Percentiles rank a stretch among this genome's conserved stretches.
These are phyloP conservation scores for Anarhynchus alexandrinus DNA, from an alignment of 2,113 vertebrate species.

Conservation along the genomic window DNA sequence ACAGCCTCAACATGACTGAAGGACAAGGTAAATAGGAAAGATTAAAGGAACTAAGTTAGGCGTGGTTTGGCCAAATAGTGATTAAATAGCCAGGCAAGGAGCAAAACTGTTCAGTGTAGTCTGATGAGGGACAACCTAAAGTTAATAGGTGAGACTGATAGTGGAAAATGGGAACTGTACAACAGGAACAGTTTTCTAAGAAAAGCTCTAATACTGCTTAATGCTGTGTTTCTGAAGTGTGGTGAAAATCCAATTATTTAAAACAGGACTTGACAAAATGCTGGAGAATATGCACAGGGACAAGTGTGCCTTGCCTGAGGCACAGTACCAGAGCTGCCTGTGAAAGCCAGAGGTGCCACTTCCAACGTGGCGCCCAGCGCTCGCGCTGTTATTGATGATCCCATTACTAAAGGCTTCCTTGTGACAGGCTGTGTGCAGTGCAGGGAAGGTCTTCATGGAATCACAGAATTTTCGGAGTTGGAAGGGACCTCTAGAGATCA, in stretches of 20 bases:
- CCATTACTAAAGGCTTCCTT: background rate
- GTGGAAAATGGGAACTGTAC: background rate
- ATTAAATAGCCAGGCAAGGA: background rate
- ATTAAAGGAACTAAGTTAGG: constrained; percentile 6
- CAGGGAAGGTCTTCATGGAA: background rate
- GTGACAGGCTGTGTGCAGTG: background rate
- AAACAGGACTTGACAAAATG: background rate
- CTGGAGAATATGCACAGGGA: background rate
- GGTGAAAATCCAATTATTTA: background rate
- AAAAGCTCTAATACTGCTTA: background rate
- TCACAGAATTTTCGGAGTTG: too few relatives aligned
- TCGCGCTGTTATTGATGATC: background rate
- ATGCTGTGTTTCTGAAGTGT: background rate
- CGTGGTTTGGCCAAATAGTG: background rate
- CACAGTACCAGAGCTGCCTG: background rate
- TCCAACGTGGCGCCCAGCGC: background rate
- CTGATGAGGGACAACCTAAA: background rate
- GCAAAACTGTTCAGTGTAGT: background rate
- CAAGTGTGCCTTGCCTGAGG: background rate
- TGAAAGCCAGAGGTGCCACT: background rate
- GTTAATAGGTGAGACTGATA: background rate
- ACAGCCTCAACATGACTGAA: background rate
- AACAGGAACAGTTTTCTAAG: background rate
- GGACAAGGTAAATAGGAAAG: background rate
- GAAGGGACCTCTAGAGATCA: too few relatives aligned